phyloP scores from a whole-genome alignment of 2,888 invertebrate genomes.

The Nasonia oneida region DNA sequence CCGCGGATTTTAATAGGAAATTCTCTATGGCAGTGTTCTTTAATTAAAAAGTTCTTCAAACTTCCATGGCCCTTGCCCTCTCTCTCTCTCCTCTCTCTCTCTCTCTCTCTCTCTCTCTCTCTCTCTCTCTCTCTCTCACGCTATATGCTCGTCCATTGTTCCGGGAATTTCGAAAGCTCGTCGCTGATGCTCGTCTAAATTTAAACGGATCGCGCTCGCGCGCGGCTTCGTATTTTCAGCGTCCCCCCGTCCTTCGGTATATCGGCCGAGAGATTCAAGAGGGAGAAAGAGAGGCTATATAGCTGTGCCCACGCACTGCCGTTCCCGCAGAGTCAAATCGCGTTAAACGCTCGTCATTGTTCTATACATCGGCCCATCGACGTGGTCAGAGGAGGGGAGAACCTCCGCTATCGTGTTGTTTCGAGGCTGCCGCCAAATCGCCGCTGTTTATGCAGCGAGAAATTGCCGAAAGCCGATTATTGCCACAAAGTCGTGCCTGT shows the following conservation, averaged over 20 bases:
- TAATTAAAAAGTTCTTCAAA: slow-evolving; percentile 62
- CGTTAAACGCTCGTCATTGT: slow-evolving; percentile 71
- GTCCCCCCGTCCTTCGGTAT: slow-evolving; percentile 12
- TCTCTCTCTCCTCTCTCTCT: background rate
- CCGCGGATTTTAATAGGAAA: slow-evolving; percentile 55
- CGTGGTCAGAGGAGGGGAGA: slow-evolving; percentile 48
- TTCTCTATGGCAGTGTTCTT: slow-evolving; percentile 58
- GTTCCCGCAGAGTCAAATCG: slow-evolving; percentile 52
- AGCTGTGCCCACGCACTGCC: background rate
- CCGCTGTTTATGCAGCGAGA: slow-evolving; percentile 70
- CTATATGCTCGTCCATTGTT: slow-evolving; percentile 53
- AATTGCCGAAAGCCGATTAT: slow-evolving; percentile 71
- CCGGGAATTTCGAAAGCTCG: slow-evolving; percentile 53
- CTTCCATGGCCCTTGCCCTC: slow-evolving; percentile 40
- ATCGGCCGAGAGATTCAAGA: background rate
- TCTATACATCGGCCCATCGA: slow-evolving; percentile 56
- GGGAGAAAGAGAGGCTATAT: background rate
- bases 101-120: slow-evolving; percentile 10
- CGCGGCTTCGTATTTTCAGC: slow-evolving; percentile 46
- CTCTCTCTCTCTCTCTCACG: slow-evolving; percentile 21
- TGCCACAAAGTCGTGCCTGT: slow-evolving; percentile 41
- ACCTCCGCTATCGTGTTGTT: slow-evolving; percentile 3
- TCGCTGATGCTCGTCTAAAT: slow-evolving; percentile 51
- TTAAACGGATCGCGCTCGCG: slow-evolving; percentile 46
- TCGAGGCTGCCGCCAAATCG: slow-evolving; percentile 69